Evolutionary conservation across 2,113 vertebrate genomes (phyloP).

Genomic region (Acinonyx jubatus): DNA sequence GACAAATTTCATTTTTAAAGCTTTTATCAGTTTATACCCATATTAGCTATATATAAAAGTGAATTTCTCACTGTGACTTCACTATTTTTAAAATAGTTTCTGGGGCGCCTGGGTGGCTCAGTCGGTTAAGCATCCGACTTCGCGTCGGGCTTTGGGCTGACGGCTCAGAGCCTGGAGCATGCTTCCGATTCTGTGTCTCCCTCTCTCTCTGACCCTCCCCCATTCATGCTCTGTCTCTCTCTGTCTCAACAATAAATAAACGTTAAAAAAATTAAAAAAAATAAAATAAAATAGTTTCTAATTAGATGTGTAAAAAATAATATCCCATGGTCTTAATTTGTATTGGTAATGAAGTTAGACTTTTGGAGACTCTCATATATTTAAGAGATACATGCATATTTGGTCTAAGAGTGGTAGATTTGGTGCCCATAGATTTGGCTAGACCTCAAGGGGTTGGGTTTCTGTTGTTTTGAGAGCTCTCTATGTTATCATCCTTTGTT

Average conservation of each 20-base stretch:
- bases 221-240: too few relatives aligned
- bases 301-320: not conserved
- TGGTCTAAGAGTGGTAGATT: not conserved
- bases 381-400: not conserved
- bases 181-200: too few relatives aligned
- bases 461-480: not conserved
- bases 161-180: too few relatives aligned
- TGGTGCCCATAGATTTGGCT: not conserved
- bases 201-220: too few relatives aligned
- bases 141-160: too few relatives aligned
- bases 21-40: not conserved
- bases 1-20: not conserved
- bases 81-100: not conserved
- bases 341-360: not conserved
- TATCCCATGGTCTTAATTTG: not conserved
- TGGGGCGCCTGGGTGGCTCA: not conserved
- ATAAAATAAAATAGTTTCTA: not conserved
- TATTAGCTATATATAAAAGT: not conserved
- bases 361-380: not conserved
- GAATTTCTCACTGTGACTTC: not conserved
- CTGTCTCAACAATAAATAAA: too few relatives aligned
- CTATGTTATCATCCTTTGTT: not conserved
- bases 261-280: too few relatives aligned
- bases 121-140: too few relatives aligned
- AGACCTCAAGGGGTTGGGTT: not conserved